phyloP scores from a whole-genome alignment of 2,113 vertebrate genomes.

The Halichoeres trimaculatus region DNA sequence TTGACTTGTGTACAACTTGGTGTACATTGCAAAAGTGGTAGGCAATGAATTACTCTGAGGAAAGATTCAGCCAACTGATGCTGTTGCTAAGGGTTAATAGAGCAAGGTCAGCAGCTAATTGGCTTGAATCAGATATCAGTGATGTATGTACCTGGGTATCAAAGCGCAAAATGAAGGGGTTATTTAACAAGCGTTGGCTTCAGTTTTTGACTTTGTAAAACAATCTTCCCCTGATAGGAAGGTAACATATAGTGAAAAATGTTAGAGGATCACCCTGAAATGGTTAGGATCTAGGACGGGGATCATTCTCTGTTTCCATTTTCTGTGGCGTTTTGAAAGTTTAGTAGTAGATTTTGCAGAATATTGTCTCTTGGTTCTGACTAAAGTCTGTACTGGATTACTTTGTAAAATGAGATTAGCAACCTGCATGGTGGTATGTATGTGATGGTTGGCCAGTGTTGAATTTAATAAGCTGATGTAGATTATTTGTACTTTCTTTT shows the following conservation, averaged over 20 bases:
- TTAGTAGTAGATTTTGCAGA: not conserved
- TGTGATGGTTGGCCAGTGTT: not conserved
- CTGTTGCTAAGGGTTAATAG: too few relatives aligned
- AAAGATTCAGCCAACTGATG: too few relatives aligned
- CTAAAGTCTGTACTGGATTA: not conserved
- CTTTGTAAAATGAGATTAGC: not conserved
- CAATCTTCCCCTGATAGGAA: too few relatives aligned
- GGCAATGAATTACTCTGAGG: too few relatives aligned
- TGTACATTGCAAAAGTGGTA: too few relatives aligned
- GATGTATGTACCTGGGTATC: too few relatives aligned
- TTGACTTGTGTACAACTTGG: not conserved
- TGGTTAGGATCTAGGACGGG: not conserved
- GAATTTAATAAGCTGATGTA: conserved; percentile 3
- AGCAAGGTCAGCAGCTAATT: too few relatives aligned
- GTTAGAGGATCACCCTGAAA: not conserved
- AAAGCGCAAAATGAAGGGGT: too few relatives aligned
- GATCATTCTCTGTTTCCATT: not conserved
- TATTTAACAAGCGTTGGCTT: too few relatives aligned
- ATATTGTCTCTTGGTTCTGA: not conserved
- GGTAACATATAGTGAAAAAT: not conserved
- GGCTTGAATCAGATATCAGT: too few relatives aligned
- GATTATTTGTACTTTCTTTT: not conserved
- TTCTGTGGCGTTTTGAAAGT: not conserved
- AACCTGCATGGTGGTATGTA: not conserved
- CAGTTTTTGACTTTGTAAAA: too few relatives aligned